Evolutionary conservation across 2,888 invertebrate species (phyloP).

Genomic region (Dorcus hopei): DNA sequence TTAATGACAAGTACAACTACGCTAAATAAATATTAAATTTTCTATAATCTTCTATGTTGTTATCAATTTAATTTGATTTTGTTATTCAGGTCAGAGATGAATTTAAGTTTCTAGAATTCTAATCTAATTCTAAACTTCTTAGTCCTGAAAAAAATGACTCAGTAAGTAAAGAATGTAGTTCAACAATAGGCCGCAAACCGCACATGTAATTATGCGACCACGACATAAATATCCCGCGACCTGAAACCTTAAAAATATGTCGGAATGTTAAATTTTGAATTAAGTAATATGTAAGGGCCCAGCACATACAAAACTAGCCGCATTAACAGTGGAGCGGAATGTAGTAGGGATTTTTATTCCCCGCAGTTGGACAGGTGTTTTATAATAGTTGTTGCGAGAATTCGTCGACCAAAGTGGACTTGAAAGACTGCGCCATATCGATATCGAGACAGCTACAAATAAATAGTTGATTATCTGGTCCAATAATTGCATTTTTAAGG

Average conservation of each 20-base stretch:
- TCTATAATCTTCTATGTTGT: no score
- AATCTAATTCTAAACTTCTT: no score
- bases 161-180: no score
- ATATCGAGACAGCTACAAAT: constrained; percentile 6
- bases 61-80: no score
- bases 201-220: no score
- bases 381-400: constrained; percentile 20
- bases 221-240: no score
- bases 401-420: constrained; percentile 10
- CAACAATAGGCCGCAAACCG: no score
- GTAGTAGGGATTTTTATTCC: constrained; percentile 24
- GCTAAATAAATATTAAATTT: no score
- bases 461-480: constrained; percentile 3
- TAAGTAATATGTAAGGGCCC: constrained; percentile 17
- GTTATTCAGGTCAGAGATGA: no score
- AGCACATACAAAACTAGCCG: constrained; percentile 16
- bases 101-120: no score
- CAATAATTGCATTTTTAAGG: constrained; percentile 4
- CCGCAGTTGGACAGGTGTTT: constrained; percentile 26
- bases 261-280: constrained; percentile 4
- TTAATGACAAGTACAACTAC: no score
- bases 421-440: constrained; percentile 5
- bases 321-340: constrained; percentile 23
- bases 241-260: not conserved
- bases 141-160: no score